Base-by-base conservation (phyloP, 2,797 vertebrate species). In the Sylvilagus floridanus region DNA sequence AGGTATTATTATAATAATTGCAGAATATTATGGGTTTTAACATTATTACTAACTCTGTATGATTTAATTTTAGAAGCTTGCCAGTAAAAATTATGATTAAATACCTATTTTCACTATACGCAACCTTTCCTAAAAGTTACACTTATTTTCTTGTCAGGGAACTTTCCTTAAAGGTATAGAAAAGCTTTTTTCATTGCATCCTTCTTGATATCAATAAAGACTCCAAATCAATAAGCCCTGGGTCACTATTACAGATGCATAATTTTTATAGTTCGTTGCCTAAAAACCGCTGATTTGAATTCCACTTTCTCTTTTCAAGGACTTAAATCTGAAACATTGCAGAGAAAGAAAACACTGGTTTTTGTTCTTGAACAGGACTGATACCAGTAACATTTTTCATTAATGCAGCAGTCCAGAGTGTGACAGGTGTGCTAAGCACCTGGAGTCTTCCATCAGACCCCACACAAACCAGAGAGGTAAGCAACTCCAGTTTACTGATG, bases 11-110 rank as follows among this genome's bases (percentile, higher is more conserved):
- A 85, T 65, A 93, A 94, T 95, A 90, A 95, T 75, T 95, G 62
- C 88, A 94, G 57, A 81, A 69, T 95, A 93, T 93, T 91, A 95
- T 71, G 35, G 32, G 6, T 91, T 95, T 95, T 94, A 92, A 76
- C 76, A 94, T 88, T 95, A 95, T 95, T 94, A 91, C 68, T 95
- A 87, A 94, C 60, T 94, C 32, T 35, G 24, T 42, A 71, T 88
- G 77, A 90, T 95, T 95, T 95, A 78, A 95, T 96, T 91, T 89
- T 91, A 95, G 50, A 88, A 95, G 76, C 69, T 95, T 96, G 24
- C 79, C 42, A 72, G 13, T 92, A 90, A 86, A n/a, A 95, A 93
- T 84, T 96, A 89, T 87, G 82, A 94, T 87, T 84, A 95, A 94
- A 93, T 84, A 73, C 72, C 35, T 88, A 71, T 88, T 96, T 95